phyloP scores from a whole-genome alignment of 2,113 vertebrate genomes.

The Thymallus thymallus region DNA sequence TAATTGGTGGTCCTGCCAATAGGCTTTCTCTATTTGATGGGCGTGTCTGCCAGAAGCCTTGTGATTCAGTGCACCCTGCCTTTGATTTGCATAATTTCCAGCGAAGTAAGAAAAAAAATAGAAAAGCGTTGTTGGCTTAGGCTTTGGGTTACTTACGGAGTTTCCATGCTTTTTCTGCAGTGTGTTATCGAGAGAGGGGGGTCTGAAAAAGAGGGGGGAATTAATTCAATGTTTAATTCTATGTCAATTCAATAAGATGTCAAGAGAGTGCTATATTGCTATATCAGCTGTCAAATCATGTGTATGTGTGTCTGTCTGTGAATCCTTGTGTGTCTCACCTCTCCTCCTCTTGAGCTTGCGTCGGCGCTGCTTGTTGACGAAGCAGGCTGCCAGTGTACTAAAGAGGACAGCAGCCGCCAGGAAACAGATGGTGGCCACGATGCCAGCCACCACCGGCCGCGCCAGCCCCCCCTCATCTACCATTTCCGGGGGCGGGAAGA shows the following conservation, averaged over 20 bases:
- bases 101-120: neutral
- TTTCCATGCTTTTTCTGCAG: slow-evolving; percentile 95
- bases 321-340: slow-evolving; percentile 76
- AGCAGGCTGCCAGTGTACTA: slow-evolving; percentile 95
- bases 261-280: neutral
- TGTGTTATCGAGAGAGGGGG: slow-evolving; percentile 97
- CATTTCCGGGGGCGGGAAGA: slow-evolving; percentile 93
- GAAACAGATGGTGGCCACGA: slow-evolving; percentile 98
- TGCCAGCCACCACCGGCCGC: slow-evolving; percentile 92
- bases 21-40: neutral
- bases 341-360: slow-evolving; percentile 93
- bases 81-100: neutral
- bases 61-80: slow-evolving; percentile 1
- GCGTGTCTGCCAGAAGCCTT: neutral
- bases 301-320: slow-evolving; percentile 1
- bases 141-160: slow-evolving; percentile 86
- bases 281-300: neutral
- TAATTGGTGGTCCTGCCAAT: neutral
- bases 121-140: neutral
- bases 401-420: slow-evolving; percentile 94
- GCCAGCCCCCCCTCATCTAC: slow-evolving; percentile 92
- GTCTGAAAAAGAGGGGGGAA: slow-evolving; percentile 74
- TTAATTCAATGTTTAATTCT: neutral
- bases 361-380: slow-evolving; percentile 97
- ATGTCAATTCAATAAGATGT: neutral